These are phyloP conservation scores for Lasioglossum marginatum DNA, from an alignment of 2,888 invertebrate species.

Conservation along the genomic window DNA sequence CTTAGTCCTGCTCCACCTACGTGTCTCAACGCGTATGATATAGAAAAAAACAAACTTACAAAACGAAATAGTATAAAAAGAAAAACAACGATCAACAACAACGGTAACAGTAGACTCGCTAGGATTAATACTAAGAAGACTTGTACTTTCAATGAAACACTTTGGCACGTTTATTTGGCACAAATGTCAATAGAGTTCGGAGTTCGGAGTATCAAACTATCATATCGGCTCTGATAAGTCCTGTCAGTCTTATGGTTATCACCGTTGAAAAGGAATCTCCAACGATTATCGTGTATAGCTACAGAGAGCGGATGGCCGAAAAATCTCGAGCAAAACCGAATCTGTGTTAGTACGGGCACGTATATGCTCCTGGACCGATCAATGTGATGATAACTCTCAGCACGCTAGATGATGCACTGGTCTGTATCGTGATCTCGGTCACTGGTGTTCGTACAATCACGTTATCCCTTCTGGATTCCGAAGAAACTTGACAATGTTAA, in stretches of 20 bases:
- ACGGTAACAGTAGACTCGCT: conserved; percentile 4
- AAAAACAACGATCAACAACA: conserved; percentile 11
- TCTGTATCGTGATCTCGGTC: conserved; percentile 5
- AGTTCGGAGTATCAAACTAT: conserved; percentile 22
- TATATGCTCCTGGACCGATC: conserved; percentile 69
- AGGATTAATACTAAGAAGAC: conserved; percentile 38
- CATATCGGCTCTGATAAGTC: conserved; percentile 14
- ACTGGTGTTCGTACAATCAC: background rate
- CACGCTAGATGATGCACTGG: conserved; percentile 36
- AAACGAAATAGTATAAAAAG: conserved; percentile 17
- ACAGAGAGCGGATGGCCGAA: background rate
- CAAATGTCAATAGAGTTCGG: conserved; percentile 58
- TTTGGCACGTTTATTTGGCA: conserved; percentile 74
- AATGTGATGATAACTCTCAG: conserved; percentile 65
- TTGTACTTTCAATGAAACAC: conserved; percentile 55
- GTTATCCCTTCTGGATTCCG: background rate
- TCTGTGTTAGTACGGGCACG: conserved; percentile 50
- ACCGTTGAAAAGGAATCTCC: background rate
- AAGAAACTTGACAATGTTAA: background rate
- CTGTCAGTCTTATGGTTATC: conserved; percentile 36
- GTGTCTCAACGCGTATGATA: background rate
- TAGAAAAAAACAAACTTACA: conserved; percentile 18
- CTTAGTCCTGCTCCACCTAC: background rate
- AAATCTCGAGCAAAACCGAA: conserved; percentile 12
- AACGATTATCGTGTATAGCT: background rate